Evolutionary conservation across 2,888 invertebrate species (phyloP).

Genomic region (Matsumyia berberina): DNA sequence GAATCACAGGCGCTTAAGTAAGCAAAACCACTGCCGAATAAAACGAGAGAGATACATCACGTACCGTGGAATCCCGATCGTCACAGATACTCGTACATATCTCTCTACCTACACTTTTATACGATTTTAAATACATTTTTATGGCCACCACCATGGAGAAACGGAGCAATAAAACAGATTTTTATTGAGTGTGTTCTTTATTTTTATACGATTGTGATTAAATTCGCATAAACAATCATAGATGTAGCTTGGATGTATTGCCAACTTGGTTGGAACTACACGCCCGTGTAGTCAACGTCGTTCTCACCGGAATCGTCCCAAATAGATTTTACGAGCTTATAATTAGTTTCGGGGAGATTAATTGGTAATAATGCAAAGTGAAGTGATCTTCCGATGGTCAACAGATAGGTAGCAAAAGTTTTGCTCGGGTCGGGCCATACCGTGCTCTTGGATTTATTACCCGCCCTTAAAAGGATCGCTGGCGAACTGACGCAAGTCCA

Average conservation of each 20-base stretch:
- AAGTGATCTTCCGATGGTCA: conserved; percentile 29
- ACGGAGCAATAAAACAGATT: conserved; percentile 69
- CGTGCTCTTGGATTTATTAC: conserved; percentile 43
- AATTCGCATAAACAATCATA: conserved; percentile 73
- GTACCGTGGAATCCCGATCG: conserved; percentile 22
- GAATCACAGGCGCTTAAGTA: neutral
- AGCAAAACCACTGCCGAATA: neutral
- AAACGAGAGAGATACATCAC: conserved; percentile 18
- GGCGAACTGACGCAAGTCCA: conserved; percentile 6
- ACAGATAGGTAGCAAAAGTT: conserved; percentile 27
- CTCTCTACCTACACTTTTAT: conserved; percentile 56
- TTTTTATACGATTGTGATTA: conserved; percentile 72
- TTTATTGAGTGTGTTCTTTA: conserved; percentile 75
- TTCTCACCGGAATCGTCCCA: conserved; percentile 18
- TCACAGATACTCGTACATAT: conserved; percentile 19
- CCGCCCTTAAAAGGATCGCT: conserved; percentile 19
- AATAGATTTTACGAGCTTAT: conserved; percentile 67
- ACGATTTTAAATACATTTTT: conserved; percentile 72
- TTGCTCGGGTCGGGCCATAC: neutral
- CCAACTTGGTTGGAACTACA: conserved; percentile 12
- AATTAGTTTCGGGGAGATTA: conserved; percentile 69
- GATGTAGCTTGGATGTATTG: conserved; percentile 41
- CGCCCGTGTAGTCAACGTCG: neutral
- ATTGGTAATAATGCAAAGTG: conserved; percentile 59
- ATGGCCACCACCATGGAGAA: conserved; percentile 67